phyloP scores from a whole-genome alignment of 2,797 vertebrate genomes.

The Zenarchopterus dispar region DNA sequence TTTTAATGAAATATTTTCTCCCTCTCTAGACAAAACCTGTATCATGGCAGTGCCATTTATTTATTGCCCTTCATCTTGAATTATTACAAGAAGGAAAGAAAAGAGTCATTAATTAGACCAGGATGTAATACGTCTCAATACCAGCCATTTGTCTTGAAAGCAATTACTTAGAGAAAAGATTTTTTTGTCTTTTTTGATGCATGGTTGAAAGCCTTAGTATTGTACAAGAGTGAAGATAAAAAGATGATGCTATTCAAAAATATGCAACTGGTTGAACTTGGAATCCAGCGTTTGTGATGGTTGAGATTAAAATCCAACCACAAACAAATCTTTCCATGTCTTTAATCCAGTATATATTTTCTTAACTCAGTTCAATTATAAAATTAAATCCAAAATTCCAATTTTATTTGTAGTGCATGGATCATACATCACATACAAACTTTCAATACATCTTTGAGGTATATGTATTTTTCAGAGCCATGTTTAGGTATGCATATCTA shows the following conservation, averaged over 20 bases:
- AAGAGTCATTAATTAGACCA: slow-evolving; percentile 74
- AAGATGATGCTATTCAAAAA: slow-evolving; percentile 30
- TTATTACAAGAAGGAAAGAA: slow-evolving; percentile 64
- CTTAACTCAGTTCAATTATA: too few species aligned
- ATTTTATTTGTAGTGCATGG: too few species aligned
- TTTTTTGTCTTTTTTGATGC: slow-evolving; percentile 45
- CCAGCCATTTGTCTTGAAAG: slow-evolving; percentile 76
- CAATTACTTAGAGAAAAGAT: slow-evolving; percentile 73
- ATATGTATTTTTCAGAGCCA: too few species aligned
- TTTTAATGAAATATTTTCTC: slow-evolving; percentile 53
- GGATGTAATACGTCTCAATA: slow-evolving; percentile 76
- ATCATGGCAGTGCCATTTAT: slow-evolving; percentile 56
- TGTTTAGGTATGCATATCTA: too few species aligned
- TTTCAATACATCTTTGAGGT: too few species aligned
- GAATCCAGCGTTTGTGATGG: background rate
- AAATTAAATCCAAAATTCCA: too few species aligned
- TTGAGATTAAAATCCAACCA: background rate
- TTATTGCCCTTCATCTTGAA: slow-evolving; percentile 74
- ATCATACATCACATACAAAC: too few species aligned
- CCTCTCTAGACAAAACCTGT: slow-evolving; percentile 44
- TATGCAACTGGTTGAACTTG: slow-evolving; percentile 1
- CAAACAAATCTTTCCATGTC: too few species aligned
- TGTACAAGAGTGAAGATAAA: slow-evolving; percentile 45
- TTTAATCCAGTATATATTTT: too few species aligned
- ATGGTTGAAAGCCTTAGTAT: slow-evolving; percentile 53